These are phyloP conservation scores for Corythoichthys intestinalis DNA, from an alignment of 2,113 vertebrate genomes.

Conservation along the genomic window DNA sequence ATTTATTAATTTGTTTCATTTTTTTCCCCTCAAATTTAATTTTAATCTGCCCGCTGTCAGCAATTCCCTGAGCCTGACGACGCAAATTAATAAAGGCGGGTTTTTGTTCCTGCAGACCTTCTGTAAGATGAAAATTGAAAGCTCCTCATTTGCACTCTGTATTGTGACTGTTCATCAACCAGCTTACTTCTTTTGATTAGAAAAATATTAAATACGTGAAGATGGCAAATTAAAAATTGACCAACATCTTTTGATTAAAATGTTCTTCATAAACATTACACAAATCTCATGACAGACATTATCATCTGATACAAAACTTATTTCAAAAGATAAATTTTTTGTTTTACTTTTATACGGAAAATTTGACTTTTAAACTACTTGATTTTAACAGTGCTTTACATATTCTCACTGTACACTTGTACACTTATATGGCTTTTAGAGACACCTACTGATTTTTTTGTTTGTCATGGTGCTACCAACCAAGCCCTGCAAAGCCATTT, in stretches of 20 bases:
- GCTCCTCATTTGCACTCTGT: constrained; percentile 58
- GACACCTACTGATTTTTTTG: too few species aligned
- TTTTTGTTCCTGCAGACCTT: constrained; percentile 66
- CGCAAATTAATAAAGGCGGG: constrained; percentile 72
- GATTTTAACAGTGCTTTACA: too few species aligned
- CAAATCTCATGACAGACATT: too few species aligned
- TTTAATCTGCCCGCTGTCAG: constrained; percentile 49
- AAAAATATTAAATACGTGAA: neutral
- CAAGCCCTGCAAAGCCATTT: too few species aligned
- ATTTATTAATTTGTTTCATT: constrained; percentile 58
- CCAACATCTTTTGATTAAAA: neutral
- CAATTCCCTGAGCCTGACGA: constrained; percentile 69
- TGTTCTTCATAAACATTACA: too few species aligned
- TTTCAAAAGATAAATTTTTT: too few species aligned
- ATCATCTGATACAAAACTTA: too few species aligned
- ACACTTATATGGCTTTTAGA: too few species aligned
- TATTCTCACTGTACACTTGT: too few species aligned
- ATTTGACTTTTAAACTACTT: too few species aligned
- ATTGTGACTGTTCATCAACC: constrained; percentile 40
- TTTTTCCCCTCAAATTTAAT: constrained; percentile 62
- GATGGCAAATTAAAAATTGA: neutral
- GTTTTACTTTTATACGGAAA: too few species aligned
- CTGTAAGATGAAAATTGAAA: constrained; percentile 57
- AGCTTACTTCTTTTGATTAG: constrained; percentile 13
- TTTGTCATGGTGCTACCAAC: too few species aligned